A percentile compares a stretch with the other conserved stretches of the same genome.
Evolutionary conservation across 1,140 invertebrate species (phyloP).

Genomic region (Pygmarrhopalites habei): DNA sequence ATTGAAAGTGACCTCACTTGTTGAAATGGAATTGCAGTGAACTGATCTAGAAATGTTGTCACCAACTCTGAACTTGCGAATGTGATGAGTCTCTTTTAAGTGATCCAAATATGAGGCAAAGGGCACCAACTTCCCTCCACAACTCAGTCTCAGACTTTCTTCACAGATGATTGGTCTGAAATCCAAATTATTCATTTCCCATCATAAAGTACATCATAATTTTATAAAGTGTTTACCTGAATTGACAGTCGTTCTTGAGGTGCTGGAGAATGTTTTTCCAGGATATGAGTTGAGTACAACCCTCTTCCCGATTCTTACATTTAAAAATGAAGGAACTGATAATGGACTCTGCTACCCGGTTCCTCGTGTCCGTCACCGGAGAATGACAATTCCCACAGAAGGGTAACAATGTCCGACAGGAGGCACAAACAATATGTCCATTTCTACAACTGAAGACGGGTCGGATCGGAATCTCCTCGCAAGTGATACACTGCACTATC

Average conservation of each 20-base stretch:
- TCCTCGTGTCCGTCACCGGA: neutral
- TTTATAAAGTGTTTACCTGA: neutral
- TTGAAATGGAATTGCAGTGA: neutral
- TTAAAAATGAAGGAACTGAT: conserved; percentile 5
- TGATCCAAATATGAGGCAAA: neutral
- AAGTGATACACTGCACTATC: conserved; percentile 1
- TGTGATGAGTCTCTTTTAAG: neutral
- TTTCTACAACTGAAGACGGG: neutral
- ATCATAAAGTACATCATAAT: neutral
- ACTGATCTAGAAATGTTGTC: neutral
- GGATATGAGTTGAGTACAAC: neutral
- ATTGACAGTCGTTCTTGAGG: neutral
- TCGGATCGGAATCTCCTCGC: neutral
- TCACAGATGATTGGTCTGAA: neutral
- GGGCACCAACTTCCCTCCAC: neutral
- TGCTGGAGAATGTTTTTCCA: neutral
- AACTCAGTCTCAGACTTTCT: neutral
- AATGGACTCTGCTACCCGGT: neutral
- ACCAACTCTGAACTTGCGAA: neutral
- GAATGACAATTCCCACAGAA: neutral
- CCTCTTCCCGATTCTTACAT: neutral
- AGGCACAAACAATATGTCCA: conserved; percentile 1
- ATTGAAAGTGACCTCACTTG: neutral
- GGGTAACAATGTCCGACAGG: neutral
- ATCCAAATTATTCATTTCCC: neutral